A percentile compares a stretch with the other conserved stretches of the same genome.
These are phyloP conservation scores for Bombus confusus DNA, from an alignment of 1,140 invertebrate species.

Conservation along the genomic window DNA sequence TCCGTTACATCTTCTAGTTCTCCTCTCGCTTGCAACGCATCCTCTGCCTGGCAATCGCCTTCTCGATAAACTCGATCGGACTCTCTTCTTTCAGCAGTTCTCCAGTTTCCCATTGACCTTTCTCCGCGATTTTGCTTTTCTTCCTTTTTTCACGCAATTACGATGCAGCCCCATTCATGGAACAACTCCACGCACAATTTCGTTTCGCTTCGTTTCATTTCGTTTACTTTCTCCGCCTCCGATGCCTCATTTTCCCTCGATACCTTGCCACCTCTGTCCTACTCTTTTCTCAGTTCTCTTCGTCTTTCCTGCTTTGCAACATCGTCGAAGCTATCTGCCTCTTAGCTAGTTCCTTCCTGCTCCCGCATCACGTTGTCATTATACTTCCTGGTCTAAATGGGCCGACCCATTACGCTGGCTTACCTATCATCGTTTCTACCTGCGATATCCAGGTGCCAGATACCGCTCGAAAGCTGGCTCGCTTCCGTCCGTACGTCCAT, in stretches of 20 bases:
- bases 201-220: background rate
- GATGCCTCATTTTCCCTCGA: background rate
- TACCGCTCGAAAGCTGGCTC: constrained; percentile 65
- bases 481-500: constrained; percentile 38
- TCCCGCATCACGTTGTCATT: constrained; percentile 60
- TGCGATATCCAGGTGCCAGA: constrained; percentile 58
- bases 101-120: background rate
- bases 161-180: background rate
- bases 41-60: background rate
- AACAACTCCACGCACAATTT: background rate
- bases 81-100: background rate
- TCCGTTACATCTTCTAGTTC: background rate
- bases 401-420: constrained; percentile 69
- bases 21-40: background rate
- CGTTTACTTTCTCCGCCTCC: constrained; percentile 5
- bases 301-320: background rate
- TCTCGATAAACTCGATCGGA: background rate
- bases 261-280: background rate
- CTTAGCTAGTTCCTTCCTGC: background rate
- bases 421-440: constrained; percentile 67
- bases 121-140: background rate
- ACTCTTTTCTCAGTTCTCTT: background rate
- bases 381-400: constrained; percentile 75
- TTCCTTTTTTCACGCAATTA: background rate
- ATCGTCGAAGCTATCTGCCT: background rate